Evolutionary conservation across 1,140 invertebrate species (phyloP).

Genomic region (Apis dorsata): DNA sequence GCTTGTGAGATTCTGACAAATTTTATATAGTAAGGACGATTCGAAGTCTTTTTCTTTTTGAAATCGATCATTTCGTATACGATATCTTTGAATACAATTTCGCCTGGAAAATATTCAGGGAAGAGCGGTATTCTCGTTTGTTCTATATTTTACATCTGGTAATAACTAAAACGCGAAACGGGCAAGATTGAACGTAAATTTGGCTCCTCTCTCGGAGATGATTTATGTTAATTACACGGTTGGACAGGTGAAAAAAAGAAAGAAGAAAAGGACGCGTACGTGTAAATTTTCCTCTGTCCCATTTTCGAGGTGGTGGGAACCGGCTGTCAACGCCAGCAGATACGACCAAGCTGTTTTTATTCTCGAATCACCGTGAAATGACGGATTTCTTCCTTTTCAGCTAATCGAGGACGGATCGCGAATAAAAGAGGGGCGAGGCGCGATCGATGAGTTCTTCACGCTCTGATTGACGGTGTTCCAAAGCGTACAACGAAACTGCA

Average conservation of each 20-base stretch:
- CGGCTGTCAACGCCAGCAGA: slow-evolving; percentile 21
- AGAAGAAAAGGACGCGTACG: neutral
- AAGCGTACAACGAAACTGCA: slow-evolving; percentile 50
- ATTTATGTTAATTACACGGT: slow-evolving; percentile 41
- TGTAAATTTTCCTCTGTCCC: slow-evolving; percentile 33
- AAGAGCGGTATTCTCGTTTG: neutral
- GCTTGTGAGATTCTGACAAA: no score
- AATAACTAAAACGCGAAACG: neutral
- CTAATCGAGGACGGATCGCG: slow-evolving; percentile 8
- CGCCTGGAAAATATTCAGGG: no score
- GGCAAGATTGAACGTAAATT: slow-evolving; percentile 11
- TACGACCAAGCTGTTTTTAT: slow-evolving; percentile 18
- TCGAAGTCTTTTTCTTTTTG: no score
- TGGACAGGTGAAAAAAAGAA: neutral
- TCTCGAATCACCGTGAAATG: slow-evolving; percentile 18
- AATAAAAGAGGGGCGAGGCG: slow-evolving; percentile 10
- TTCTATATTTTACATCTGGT: slow-evolving; percentile 7
- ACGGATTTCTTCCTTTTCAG: slow-evolving; percentile 40
- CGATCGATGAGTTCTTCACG: slow-evolving; percentile 47
- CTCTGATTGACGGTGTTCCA: slow-evolving; percentile 42
- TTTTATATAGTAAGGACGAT: no score
- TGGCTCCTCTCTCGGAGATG: neutral
- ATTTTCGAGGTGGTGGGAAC: slow-evolving; percentile 14
- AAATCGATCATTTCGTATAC: no score
- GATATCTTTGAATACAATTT: no score